Conservation (phyloP, 2,888 invertebrate species). For the Lutraria lutraria region DNA sequence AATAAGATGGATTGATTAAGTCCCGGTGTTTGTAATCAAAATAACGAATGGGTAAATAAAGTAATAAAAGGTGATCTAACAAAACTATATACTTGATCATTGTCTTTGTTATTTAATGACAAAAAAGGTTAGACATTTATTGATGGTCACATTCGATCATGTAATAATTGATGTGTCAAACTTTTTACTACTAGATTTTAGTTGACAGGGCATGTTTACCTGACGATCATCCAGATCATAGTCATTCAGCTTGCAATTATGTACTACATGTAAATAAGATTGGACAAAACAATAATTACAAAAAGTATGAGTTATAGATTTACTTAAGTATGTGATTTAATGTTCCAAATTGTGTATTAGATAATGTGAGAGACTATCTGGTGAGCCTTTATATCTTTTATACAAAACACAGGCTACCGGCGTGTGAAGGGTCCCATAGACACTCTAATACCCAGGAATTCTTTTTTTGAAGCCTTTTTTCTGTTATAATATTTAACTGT, state of each 20-base stretch:
- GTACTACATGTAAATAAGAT: too few relatives aligned
- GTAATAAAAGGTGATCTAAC: conserved; percentile 14
- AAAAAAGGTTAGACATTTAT: neutral
- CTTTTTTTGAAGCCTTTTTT: too few relatives aligned
- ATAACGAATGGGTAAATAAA: conserved; percentile 25
- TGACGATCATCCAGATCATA: neutral
- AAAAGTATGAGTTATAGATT: too few relatives aligned
- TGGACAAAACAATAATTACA: too few relatives aligned
- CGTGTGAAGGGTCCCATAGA: too few relatives aligned
- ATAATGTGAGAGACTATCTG: too few relatives aligned
- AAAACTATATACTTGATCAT: conserved; percentile 9
- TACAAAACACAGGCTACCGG: too few relatives aligned
- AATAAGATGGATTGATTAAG: conserved; percentile 43
- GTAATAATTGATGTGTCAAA: neutral
- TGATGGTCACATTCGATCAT: neutral
- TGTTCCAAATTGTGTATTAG: too few relatives aligned
- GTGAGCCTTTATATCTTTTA: too few relatives aligned
- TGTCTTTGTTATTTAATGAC: conserved; percentile 24
- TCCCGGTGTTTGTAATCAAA: conserved; percentile 35
- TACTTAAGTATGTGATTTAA: too few relatives aligned
- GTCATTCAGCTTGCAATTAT: neutral
- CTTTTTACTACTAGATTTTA: neutral
- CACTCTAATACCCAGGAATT: too few relatives aligned
- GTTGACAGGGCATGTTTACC: neutral
- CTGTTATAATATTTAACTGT: too few relatives aligned